Base-by-base conservation (phyloP, 1,140 invertebrate genomes). In the Habropoda laboriosa region DNA sequence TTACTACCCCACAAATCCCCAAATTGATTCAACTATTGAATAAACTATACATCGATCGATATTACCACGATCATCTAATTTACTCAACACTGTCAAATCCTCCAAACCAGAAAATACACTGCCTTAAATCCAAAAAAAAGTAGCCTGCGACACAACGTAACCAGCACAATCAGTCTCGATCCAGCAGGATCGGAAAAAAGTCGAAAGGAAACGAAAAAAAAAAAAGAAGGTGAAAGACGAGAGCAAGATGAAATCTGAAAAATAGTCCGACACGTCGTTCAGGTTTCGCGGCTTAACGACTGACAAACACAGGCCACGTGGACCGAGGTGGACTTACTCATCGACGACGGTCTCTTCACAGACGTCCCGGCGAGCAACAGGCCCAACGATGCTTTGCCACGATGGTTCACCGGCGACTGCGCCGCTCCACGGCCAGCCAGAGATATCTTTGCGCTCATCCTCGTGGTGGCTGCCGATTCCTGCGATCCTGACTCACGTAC, bases 401-500 rank as follows among this genome's bases (percentile, higher is more conserved):
- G 87, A 81, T 86, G 89, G 88, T 80, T 90, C 74, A 82, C 81
- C 32, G 88, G 70, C 82, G 89, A 90, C 89, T 90, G 89, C 38
- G 83, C 82, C 81, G 80, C 38, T 30, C 42, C 45, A 53, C 64
- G 67, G 27, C 79, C 63, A 5, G 61, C 79, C 21, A 82, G 78
- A 64, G 89, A 90, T 89, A 90, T 89, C 86, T 88, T 86, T 47
- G 87, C 86, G 67, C 88, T 90, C 89, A 90, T 90, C 86, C 82
- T 88, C 70, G 81, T 12, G 42, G 12, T 64, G 79, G 79, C 63
- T 72, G 57, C 60, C 67, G 80, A 67, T 83, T 80, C 87, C 77
- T 63, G 75, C 32, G 61, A 80, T 85, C 86, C 86, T 90, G 88
- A 89, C 74, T 90, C 89, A 90, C 84, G 86, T 86, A 88, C 82